Evolutionary conservation across 2,888 invertebrate species (phyloP).

Genomic region (Druceiella hillmani): DNA sequence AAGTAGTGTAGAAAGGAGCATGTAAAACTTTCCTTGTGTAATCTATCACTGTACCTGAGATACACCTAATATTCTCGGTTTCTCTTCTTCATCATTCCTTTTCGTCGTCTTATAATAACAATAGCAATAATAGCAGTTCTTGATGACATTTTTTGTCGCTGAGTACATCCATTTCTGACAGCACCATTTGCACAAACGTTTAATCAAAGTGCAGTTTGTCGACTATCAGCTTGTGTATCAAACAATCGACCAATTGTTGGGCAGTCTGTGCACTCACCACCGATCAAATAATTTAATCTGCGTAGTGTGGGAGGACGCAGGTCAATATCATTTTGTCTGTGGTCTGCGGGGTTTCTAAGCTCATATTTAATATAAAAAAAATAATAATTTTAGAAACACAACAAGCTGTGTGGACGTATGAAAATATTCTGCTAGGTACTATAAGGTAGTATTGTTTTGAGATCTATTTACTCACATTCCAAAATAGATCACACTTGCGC

Average conservation of each 20-base stretch:
- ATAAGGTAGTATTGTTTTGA: no score
- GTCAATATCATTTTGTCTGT: no score
- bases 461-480: no score
- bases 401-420: no score
- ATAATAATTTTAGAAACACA: no score
- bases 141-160: neutral
- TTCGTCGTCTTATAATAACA: conserved; percentile 3
- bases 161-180: neutral
- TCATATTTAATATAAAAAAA: no score
- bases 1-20: conserved; percentile 16
- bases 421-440: no score
- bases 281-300: neutral
- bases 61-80: conserved; percentile 18
- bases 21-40: conserved; percentile 17
- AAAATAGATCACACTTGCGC: no score
- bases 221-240: neutral
- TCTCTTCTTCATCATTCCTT: conserved; percentile 14
- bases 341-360: no score
- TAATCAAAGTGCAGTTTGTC: neutral
- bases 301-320: neutral
- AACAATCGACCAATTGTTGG: neutral
- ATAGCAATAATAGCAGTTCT: neutral
- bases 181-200: neutral
- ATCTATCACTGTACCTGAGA: conserved; percentile 17
- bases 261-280: neutral